Evolutionary conservation across 2,797 vertebrate species (phyloP).

Genomic region (Dendrocincla tyrannina): DNA sequence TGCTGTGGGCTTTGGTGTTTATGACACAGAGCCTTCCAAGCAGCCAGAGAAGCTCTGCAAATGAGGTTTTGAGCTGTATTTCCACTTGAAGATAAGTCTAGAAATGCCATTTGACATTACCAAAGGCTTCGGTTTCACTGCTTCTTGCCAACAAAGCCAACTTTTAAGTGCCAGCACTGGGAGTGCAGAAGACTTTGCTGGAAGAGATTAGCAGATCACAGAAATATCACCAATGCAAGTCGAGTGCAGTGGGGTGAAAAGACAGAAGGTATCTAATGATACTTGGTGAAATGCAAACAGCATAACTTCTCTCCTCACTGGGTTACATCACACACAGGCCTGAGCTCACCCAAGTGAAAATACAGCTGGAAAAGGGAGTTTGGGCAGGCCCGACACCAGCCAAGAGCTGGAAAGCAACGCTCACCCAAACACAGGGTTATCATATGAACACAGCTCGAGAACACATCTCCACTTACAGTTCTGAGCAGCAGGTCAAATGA

Average conservation of each 20-base stretch:
- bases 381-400: not conserved
- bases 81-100: not conserved
- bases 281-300: slow-evolving; percentile 11
- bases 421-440: not conserved
- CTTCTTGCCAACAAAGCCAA: slow-evolving; percentile 1
- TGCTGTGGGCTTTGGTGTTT: not conserved
- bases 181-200: not conserved
- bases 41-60: not conserved
- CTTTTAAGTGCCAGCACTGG: not conserved
- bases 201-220: not conserved
- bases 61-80: not conserved
- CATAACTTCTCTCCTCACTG: not conserved
- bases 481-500: not conserved
- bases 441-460: not conserved
- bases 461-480: not conserved
- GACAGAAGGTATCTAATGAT: slow-evolving; percentile 29
- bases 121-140: slow-evolving; percentile 4
- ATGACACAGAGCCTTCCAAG: not conserved
- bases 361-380: not conserved
- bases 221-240: slow-evolving; percentile 5
- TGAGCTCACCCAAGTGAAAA: not conserved
- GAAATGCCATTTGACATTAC: not conserved
- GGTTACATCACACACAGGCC: not conserved
- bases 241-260: slow-evolving; percentile 9
- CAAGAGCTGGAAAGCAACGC: not conserved